Base-by-base conservation (phyloP, 2,797 vertebrate genomes). In the Oryzias sinensis region DNA sequence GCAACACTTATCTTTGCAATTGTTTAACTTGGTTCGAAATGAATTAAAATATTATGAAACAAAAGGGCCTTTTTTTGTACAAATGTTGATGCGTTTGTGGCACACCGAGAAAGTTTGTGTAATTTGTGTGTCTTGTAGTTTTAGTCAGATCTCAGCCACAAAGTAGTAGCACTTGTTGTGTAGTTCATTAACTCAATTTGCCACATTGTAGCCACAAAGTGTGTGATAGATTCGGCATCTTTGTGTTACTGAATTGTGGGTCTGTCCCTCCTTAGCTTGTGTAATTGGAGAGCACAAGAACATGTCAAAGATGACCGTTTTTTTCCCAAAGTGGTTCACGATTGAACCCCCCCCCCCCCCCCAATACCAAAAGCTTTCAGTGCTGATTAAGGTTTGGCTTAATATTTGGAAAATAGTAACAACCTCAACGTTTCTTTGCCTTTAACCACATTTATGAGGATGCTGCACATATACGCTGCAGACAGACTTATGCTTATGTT, bases 161-260 rank as follows among this genome's bases (percentile, higher is more conserved):
- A 0, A 18, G 42, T 66, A 61, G 59, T 44, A 68, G 58, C 65
- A 68, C 57, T 72, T 72, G 77, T 76, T 64, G 68, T 65, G 64
- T 73, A 62, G 29, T 20, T 59, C 78, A 68, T 77, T 65, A 80
- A 90, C 80, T 61, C 77, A 68, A 68, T 53, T 77, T 74, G 79
- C 76, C 56, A 71, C 22, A 53, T 64, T 65, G 42, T 53, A 69
- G 72, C 43, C 48, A 56, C 56, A 65, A 64, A 44, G 55, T 53
- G 72, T 53, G 60, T 50, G 37, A 55, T 20, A 22, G 41, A 29
- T 5, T 20, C 42, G 53, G 4, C 25, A 46, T n/a, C 33, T 33
- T 33, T 33, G 33, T 33, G 33, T 49, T 22, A 0, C 43, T 8
- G 49, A 41, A 17, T 48, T 42, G 17, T 62, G 43, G 48, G 42